A percentile compares a stretch with the other conserved stretches of the same genome.
Conservation (phyloP, 2,888 invertebrate genomes). For the Rhodophaea formosa region DNA sequence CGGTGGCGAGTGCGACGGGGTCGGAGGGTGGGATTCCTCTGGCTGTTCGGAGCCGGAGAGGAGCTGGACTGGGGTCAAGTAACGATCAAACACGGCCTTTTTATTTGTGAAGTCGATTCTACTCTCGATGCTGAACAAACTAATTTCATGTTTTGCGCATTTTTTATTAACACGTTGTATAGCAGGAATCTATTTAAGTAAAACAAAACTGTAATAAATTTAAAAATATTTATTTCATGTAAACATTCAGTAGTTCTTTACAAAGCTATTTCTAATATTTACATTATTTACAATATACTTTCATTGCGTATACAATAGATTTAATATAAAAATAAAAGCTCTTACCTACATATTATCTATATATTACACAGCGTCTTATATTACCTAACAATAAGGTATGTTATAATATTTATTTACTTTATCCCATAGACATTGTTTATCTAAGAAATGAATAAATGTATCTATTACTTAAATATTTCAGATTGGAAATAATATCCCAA, state of each 20-base stretch:
- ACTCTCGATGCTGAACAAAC: no score
- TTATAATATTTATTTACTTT: not conserved
- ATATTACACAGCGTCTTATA: not conserved
- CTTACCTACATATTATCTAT: not conserved
- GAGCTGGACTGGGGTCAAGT: no score
- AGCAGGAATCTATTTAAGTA: not conserved
- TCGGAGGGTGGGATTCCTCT: no score
- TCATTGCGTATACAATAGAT: constrained; percentile 3
- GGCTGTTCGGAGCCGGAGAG: no score
- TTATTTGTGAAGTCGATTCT: no score
- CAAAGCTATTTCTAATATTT: constrained; percentile 22
- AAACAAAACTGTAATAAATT: not conserved
- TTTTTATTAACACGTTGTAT: no score
- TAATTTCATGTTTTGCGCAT: no score
- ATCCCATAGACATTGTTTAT: not conserved
- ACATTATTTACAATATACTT: constrained; percentile 27
- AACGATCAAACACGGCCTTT: no score
- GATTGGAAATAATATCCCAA: not conserved
- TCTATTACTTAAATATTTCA: not conserved
- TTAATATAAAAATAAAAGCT: not conserved
- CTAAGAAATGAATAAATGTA: not conserved
- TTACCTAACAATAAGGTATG: not conserved
- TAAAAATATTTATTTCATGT: constrained; percentile 9
- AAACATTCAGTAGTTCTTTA: constrained; percentile 13
- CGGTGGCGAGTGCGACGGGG: no score